Conservation (phyloP, 2,888 invertebrate species). For the Melinaea menophilus region DNA sequence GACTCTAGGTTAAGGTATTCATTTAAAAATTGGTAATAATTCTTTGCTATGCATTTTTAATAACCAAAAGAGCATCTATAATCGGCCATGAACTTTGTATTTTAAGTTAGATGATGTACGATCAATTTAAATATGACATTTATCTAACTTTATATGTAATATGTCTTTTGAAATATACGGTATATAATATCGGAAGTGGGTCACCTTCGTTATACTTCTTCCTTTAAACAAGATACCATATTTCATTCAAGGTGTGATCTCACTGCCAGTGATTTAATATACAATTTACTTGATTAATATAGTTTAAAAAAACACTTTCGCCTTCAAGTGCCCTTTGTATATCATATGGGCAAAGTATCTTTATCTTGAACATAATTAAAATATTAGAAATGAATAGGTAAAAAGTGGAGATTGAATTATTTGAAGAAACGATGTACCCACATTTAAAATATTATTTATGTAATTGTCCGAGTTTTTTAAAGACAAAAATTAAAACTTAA, state of each 20-base stretch:
- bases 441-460: too few species aligned
- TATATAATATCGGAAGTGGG: not conserved
- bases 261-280: slow-evolving; percentile 29
- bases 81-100: slow-evolving; percentile 30
- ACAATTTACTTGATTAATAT: slow-evolving; percentile 24
- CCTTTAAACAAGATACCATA: slow-evolving; percentile 31
- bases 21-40: too few species aligned
- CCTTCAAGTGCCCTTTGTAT: slow-evolving; percentile 21
- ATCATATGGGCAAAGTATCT: slow-evolving; percentile 3
- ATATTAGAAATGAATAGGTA: not conserved
- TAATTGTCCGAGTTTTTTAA: too few species aligned
- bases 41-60: slow-evolving; percentile 15
- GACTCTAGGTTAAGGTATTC: too few species aligned
- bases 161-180: not conserved
- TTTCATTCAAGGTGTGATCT: slow-evolving; percentile 26
- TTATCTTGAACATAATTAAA: not conserved
- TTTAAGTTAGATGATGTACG: slow-evolving; percentile 15
- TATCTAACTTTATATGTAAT: not conserved
- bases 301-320: slow-evolving; percentile 28
- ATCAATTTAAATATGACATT: slow-evolving; percentile 17
- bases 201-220: slow-evolving; percentile 24
- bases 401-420: not conserved
- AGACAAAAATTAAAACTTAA: too few species aligned
- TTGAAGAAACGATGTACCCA: too few species aligned
- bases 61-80: slow-evolving; percentile 15